These are phyloP conservation scores for Aphelinus certus DNA, from an alignment of 1,140 invertebrate species.

Conservation along the genomic window DNA sequence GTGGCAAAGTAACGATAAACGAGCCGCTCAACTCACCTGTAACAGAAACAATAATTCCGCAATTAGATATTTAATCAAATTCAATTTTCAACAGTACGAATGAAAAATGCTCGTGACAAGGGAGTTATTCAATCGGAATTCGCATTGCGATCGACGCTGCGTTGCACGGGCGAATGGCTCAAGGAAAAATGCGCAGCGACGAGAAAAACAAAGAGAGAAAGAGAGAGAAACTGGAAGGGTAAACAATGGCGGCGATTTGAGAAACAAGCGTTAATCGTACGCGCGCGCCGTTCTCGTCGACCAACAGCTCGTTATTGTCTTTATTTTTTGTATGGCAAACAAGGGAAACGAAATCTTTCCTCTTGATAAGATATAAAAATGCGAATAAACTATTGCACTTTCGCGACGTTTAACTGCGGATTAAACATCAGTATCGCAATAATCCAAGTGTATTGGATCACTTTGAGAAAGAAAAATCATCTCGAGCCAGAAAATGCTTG, in stretches of 20 bases:
- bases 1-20: too few relatives aligned
- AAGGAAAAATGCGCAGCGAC: not conserved
- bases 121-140: too few relatives aligned
- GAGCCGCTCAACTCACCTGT: conserved; percentile 12
- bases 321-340: not conserved
- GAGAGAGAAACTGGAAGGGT: not conserved
- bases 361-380: conserved; percentile 31
- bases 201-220: not conserved
- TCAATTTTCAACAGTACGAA: not conserved
- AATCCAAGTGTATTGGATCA: too few relatives aligned
- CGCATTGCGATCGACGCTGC: too few relatives aligned
- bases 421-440: too few relatives aligned
- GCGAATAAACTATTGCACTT: not conserved
- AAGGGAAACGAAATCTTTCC: conserved; percentile 14
- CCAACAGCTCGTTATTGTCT: conserved; percentile 10
- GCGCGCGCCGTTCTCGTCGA: not conserved
- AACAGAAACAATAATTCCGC: conserved; percentile 12
- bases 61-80: not conserved
- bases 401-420: too few relatives aligned
- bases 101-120: not conserved
- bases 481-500: too few relatives aligned
- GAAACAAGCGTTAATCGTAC: not conserved
- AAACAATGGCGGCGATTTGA: conserved; percentile 11
- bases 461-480: too few relatives aligned
- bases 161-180: too few relatives aligned